A percentile compares a stretch with the other conserved stretches of the same genome.
These are phyloP conservation scores for Montipora foliosa DNA, from an alignment of 64 coral and sea anemone genomes.

Conservation along the genomic window DNA sequence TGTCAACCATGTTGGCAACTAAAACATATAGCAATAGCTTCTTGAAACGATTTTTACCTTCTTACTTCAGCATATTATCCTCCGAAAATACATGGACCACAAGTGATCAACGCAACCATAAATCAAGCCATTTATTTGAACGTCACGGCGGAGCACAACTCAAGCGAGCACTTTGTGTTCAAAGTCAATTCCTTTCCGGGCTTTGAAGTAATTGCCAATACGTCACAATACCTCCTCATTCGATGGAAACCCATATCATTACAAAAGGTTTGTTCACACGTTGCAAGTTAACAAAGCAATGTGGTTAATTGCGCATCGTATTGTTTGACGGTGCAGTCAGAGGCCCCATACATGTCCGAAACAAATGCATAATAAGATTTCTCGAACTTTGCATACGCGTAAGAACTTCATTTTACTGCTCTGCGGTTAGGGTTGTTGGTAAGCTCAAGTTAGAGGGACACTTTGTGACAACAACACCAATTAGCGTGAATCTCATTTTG, in stretches of 20 bases:
- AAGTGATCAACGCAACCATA: slow-evolving; percentile 35
- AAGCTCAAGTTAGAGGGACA: no score
- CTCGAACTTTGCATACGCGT: no score
- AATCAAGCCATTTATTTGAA: slow-evolving; percentile 19
- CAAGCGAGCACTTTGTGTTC: slow-evolving; percentile 15
- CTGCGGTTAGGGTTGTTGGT: no score
- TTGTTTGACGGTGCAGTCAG: no score
- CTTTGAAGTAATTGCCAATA: slow-evolving; percentile 3
- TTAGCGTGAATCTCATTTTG: no score
- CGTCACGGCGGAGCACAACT: slow-evolving; percentile 21
- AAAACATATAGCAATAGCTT: no score
- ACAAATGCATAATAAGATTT: no score
- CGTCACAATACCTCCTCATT: slow-evolving; percentile 9
- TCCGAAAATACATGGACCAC: slow-evolving; percentile 2
- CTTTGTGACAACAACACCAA: no score
- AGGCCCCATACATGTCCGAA: no score
- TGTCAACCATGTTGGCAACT: no score
- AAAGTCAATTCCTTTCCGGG: slow-evolving; percentile 2
- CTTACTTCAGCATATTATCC: background rate
- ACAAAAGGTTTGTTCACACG: background rate
- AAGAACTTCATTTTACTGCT: no score
- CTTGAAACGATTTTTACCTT: background rate
- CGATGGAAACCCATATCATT: slow-evolving; percentile 2
- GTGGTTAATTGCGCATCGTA: background rate
- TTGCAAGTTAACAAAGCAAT: background rate